Evolutionary conservation across 2,888 invertebrate species (phyloP), one percentile per base, ranked within the genome.

Genomic region (Chaetoderma sp.): DNA sequence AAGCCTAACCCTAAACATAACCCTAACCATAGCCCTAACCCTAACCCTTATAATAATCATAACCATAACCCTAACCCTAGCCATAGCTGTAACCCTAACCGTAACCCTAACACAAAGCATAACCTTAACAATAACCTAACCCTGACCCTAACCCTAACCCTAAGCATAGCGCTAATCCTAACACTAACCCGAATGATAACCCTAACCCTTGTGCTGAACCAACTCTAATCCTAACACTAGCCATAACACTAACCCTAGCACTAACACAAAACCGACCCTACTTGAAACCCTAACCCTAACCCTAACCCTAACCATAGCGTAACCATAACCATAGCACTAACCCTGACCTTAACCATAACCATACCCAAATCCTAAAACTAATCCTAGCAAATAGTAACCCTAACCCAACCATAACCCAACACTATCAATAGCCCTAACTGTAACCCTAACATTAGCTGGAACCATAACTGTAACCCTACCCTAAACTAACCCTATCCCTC

Each of bases 231-330:
- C 63, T 54, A 63, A 63, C 63, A 47, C 63, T 33, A 47, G 57
- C 56, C 33, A 56, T 57, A 57, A 63, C 42, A 32, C 49, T 49
- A 57, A 63, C 63, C 56, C 56, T 56, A 63, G 57, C 63, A 44
- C 56, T 44, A 16, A 32, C 30, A n/a, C 4, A 52, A 36, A 54
- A 54, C 61, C 23, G 28, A 55, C 61, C 61, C 54, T 54, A 61
- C 54, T 55, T 45, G 54, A 44, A 55, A 61, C 61, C 61, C 61
- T 54, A 61, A 61, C 55, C 55, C 61, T 54, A 61, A 54, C 61
- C 55, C 49, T 32, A 60, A 54, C 61, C 61, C 50, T 25, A 54
- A 39, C 60, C 60, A 25, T 18, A 60, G 33, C 49, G 18, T 36
- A 61, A 32, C 61, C 61, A 36, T 30, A 60, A 36, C 60, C 60